Base-by-base conservation (phyloP, 1,140 invertebrate genomes). In the Atta colombica region DNA sequence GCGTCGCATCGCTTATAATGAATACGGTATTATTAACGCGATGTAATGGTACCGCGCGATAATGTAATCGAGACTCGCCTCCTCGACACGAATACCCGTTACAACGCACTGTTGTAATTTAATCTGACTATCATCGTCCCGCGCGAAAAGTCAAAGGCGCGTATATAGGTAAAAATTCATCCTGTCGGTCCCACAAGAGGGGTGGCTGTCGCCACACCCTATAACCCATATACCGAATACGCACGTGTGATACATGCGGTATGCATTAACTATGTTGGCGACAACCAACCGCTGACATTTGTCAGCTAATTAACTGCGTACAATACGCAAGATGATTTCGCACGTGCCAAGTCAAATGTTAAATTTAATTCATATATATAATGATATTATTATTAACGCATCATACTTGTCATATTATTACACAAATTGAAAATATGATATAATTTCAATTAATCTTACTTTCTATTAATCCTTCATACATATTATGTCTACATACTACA, bases 211-310 rank as follows among this genome's bases (percentile, higher is more conserved):
- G 86, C 89, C 90, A 80, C 90, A 90, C 89, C 87, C 81, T 53
- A 85, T 89, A 91, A 89, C 87, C 87, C 80, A 90, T 66, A 91
- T 90, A 91, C 45, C 72, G 28, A 68, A 77, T 55, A 63, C 65
- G 58, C 71, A 85, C 53, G 66, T 39, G 69, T 55, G 45, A 66
- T 53, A 35, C 45, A 53, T 31, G 60, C 53, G 60, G 65, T 66
- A 51, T 35, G 31, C n/a, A 28, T 31, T 39, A 53, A 66, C 77
- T 18, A 58, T 8, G 28, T 18, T 16, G 55, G 14, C 53, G 18
- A 35, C 45, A 31, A 45, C 12, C 49, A 3, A 53, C 58, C 69
- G 45, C 60, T 84, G 80, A 75, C 69, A 51, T 84, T 84, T 63
- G 55, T 84, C 35, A 12, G 18, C 55, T 75, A 61, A 84, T 84